These are phyloP conservation scores for Lycocerus yunnanus DNA, from an alignment of 2,888 invertebrate species.

Conservation along the genomic window DNA sequence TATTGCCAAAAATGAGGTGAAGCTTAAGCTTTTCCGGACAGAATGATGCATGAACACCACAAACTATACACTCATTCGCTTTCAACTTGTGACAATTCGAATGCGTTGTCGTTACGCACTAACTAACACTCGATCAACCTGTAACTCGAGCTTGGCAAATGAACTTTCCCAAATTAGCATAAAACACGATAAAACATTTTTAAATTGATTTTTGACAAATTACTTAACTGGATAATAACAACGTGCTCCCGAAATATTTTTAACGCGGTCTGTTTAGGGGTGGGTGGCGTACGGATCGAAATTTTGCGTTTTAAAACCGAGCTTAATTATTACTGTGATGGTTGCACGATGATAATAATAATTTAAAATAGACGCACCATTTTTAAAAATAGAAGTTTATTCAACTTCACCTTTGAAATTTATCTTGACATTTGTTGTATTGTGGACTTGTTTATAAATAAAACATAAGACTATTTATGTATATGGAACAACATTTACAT, in stretches of 20 bases:
- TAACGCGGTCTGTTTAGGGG: not conserved
- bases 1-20: constrained; percentile 18
- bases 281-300: not conserved
- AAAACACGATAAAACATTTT: not conserved
- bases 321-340: not conserved
- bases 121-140: constrained; percentile 30
- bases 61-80: constrained; percentile 27
- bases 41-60: constrained; percentile 21
- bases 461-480: not conserved
- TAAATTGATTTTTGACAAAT: not conserved
- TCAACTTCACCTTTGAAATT: not conserved
- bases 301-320: not conserved
- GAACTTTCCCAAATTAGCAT: not conserved
- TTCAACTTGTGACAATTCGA: constrained; percentile 31
- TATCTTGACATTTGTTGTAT: not conserved
- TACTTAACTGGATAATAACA: not conserved
- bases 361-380: not conserved
- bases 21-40: constrained; percentile 15
- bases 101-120: constrained; percentile 27
- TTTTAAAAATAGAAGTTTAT: not conserved
- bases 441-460: not conserved
- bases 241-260: not conserved
- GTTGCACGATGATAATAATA: no score
- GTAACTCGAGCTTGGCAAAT: constrained; percentile 6
- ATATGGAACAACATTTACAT: not conserved